Percentiles rank a stretch among this genome's conserved stretches.
Evolutionary conservation across 2,888 invertebrate species (phyloP).

Genomic region (Pristionchus maxplancki): DNA sequence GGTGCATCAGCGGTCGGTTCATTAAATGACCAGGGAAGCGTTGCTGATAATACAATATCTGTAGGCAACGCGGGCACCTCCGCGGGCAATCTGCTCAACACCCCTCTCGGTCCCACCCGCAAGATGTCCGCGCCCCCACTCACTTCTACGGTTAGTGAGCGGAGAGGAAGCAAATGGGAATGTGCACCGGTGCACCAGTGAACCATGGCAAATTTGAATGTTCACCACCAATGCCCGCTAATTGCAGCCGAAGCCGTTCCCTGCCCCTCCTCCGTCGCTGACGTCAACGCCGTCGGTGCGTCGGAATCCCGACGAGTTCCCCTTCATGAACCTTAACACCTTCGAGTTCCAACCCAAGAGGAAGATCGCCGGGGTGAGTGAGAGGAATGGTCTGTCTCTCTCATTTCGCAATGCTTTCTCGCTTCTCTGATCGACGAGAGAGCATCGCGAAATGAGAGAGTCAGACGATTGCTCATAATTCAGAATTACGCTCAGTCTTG

Average conservation of each 20-base stretch:
- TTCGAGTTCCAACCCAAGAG: conserved; percentile 21
- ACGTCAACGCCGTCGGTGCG: not conserved
- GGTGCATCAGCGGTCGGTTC: not conserved
- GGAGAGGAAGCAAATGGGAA: not conserved
- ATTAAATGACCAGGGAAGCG: too few species aligned
- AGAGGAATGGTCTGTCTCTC: not conserved
- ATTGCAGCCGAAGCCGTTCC: conserved; percentile 31
- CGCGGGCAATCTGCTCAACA: conserved; percentile 11
- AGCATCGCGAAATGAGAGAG: too few species aligned
- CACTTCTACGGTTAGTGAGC: conserved; percentile 53
- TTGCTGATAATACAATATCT: not conserved
- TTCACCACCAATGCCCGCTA: not conserved
- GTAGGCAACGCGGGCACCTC: not conserved
- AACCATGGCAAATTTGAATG: not conserved
- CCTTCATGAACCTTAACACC: not conserved
- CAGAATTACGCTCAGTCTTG: too few species aligned
- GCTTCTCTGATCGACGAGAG: too few species aligned
- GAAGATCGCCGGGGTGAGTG: not conserved
- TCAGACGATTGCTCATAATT: too few species aligned
- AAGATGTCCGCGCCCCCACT: conserved; percentile 47
- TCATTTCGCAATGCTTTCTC: too few species aligned
- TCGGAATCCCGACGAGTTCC: conserved; percentile 20
- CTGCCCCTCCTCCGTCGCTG: not conserved
- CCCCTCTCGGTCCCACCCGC: conserved; percentile 43
- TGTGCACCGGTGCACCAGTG: too few species aligned